Evolutionary conservation across 2,888 invertebrate genomes (phyloP).

Genomic region (Theodoxus fluviatilis): DNA sequence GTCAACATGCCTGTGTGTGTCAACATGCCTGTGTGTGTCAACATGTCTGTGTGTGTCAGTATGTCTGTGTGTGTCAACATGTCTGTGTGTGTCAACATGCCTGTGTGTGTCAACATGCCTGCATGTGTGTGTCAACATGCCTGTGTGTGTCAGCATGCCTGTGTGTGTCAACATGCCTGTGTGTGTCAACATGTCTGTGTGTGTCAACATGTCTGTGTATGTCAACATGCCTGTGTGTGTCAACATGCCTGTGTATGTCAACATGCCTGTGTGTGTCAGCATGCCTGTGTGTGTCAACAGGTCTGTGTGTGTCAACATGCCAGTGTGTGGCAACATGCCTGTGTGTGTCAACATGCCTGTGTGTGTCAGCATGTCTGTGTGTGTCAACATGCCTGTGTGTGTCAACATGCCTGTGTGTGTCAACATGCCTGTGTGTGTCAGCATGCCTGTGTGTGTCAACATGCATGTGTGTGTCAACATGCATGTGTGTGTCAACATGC

Average conservation of each 20-base stretch:
- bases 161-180: neutral
- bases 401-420: neutral
- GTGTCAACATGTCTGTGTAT: too few species aligned
- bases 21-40: neutral
- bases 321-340: too few species aligned
- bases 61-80: neutral
- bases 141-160: neutral
- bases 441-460: neutral
- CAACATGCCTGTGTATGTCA: neutral
- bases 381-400: neutral
- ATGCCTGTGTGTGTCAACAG: neutral
- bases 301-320: too few species aligned
- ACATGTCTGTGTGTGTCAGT: conserved; percentile 8
- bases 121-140: neutral
- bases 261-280: conserved; percentile 3
- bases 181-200: conserved; percentile 6
- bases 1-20: neutral
- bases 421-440: conserved; percentile 7
- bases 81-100: neutral
- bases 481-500: neutral
- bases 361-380: conserved; percentile 7
- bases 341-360: neutral
- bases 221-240: neutral
- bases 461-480: neutral
- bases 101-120: neutral